A percentile compares a stretch with the other conserved stretches of the same genome.
Evolutionary conservation across 2,113 vertebrate genomes (phyloP).

Genomic region (Picathartes gymnocephalus): DNA sequence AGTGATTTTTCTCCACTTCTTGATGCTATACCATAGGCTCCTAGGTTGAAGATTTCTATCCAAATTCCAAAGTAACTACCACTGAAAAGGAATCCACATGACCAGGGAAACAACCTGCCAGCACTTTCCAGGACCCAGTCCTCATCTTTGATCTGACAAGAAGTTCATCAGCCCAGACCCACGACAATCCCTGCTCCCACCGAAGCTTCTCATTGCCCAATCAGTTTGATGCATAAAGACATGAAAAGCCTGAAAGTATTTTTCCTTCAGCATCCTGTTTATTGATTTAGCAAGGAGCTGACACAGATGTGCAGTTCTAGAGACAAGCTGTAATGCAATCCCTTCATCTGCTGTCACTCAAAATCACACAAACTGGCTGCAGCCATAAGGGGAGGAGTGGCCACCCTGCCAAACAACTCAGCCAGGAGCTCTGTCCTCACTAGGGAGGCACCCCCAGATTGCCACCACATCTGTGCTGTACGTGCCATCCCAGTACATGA

Average conservation of each 20-base stretch:
- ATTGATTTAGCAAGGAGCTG: conserved; percentile 58
- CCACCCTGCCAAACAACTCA: not conserved
- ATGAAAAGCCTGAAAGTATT: conserved; percentile 16
- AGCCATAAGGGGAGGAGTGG: not conserved
- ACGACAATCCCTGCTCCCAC: not conserved
- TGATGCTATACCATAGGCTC: not conserved
- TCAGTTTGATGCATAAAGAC: conserved; percentile 20
- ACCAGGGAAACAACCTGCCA: not conserved
- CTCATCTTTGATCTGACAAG: not conserved
- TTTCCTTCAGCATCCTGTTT: conserved; percentile 44
- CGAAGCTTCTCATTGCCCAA: not conserved
- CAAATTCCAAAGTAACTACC: not conserved
- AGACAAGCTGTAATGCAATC: conserved; percentile 25
- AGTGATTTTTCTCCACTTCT: conserved; percentile 53
- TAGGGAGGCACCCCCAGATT: not conserved
- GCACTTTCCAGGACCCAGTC: not conserved
- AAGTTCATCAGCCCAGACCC: not conserved
- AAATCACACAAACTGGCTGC: not conserved
- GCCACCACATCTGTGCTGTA: not conserved
- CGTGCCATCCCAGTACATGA: too few relatives aligned
- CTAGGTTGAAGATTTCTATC: not conserved
- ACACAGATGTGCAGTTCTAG: conserved; percentile 23
- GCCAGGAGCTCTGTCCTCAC: not conserved
- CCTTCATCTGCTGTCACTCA: conserved; percentile 55
- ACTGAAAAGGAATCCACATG: not conserved